Evolutionary conservation across 1,140 invertebrate species (phyloP).

Genomic region (Zaprionus tsacasi): DNA sequence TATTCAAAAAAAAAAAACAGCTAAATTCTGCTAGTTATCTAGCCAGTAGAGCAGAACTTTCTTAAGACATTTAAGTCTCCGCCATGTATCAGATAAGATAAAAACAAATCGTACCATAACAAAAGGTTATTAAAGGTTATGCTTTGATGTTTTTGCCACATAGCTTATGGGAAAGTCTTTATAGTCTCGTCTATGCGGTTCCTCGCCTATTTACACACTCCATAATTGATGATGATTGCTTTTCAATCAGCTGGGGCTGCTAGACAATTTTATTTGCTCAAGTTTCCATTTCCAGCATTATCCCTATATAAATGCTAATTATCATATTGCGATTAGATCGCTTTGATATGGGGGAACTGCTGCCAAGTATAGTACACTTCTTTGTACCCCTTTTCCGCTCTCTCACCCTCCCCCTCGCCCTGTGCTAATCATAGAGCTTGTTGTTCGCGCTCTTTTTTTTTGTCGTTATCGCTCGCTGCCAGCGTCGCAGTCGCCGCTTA

Average conservation of each 20-base stretch:
- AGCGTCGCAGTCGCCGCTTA: conserved; percentile 31
- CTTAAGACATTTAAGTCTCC: background rate
- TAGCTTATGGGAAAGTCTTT: background rate
- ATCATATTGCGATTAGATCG: conserved; percentile 66
- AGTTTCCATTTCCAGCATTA: background rate
- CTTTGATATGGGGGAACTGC: conserved; percentile 48
- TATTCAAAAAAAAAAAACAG: background rate
- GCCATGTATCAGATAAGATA: conserved; percentile 8
- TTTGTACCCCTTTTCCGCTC: background rate
- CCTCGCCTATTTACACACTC: conserved; percentile 19
- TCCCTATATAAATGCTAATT: conserved; percentile 60
- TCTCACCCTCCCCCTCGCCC: background rate
- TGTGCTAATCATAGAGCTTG: conserved; percentile 23
- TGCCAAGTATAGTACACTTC: background rate
- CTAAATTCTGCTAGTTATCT: background rate
- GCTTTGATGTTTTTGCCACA: conserved; percentile 1
- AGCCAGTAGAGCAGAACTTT: background rate
- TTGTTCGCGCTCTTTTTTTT: conserved; percentile 13
- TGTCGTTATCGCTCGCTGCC: conserved; percentile 59
- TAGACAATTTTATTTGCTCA: conserved; percentile 13
- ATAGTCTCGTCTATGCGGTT: background rate
- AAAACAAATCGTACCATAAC: background rate
- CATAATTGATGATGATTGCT: conserved; percentile 60
- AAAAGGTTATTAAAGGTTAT: conserved; percentile 15
- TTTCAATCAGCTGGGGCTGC: conserved; percentile 35